A percentile compares a stretch with the other conserved stretches of the same genome.
phyloP scores from a whole-genome alignment of 1,140 invertebrate genomes.

The Sogatella furcifera region DNA sequence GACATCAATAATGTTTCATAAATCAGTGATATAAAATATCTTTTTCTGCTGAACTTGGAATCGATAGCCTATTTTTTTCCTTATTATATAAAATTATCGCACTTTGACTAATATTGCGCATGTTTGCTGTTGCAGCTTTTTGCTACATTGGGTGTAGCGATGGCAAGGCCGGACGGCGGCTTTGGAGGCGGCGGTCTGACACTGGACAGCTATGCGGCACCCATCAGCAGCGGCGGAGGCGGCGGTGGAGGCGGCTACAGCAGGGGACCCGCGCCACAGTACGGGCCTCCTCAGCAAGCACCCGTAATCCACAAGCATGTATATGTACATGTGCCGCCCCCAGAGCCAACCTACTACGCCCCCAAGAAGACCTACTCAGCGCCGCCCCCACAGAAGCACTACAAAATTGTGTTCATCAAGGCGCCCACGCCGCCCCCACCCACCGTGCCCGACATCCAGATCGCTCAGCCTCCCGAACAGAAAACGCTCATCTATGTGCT shows the following conservation, averaged over 20 bases:
- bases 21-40: too few species aligned
- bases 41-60: too few species aligned
- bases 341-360: constrained; percentile 60
- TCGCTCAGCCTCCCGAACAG: constrained; percentile 69
- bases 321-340: constrained; percentile 75
- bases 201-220: constrained; percentile 27
- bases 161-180: constrained; percentile 22
- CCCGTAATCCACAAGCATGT: constrained; percentile 76
- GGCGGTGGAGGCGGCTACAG: constrained; percentile 33
- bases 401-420: constrained; percentile 84
- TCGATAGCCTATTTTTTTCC: too few species aligned
- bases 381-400: constrained; percentile 68
- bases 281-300: constrained; percentile 56
- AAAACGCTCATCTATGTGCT: constrained; percentile 83
- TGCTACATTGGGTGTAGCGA: constrained; percentile 18
- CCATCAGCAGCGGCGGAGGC: constrained; percentile 20
- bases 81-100: too few species aligned
- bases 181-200: constrained; percentile 17
- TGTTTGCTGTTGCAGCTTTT: constrained; percentile 17
- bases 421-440: constrained; percentile 68
- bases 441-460: constrained; percentile 59
- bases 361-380: constrained; percentile 31
- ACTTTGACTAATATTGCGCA: too few species aligned
- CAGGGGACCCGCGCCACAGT: constrained; percentile 47
- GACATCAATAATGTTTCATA: too few species aligned